phyloP scores from a whole-genome alignment of 2,797 vertebrate genomes.

The Eupleurogrammus muticus region DNA sequence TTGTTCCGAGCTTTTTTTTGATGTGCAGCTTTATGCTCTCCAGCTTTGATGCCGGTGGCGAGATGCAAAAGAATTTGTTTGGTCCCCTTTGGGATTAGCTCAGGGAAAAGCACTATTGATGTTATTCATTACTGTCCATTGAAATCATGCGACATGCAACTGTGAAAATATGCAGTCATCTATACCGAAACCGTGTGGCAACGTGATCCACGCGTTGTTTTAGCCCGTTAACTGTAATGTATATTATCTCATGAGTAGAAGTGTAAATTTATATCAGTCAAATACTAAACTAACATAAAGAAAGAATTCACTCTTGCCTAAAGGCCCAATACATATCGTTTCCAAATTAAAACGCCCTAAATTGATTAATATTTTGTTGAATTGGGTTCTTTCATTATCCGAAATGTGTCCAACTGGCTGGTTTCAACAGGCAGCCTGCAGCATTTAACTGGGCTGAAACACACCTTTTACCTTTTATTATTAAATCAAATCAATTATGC shows the following conservation, averaged over 20 bases:
- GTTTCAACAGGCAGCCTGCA: too few relatives aligned
- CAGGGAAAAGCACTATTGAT: constrained; percentile 53
- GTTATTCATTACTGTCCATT: constrained; percentile 60
- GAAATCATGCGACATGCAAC: constrained; percentile 48
- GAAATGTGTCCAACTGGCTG: too few relatives aligned
- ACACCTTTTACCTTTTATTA: too few relatives aligned
- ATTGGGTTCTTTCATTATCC: too few relatives aligned
- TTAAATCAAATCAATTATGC: too few relatives aligned
- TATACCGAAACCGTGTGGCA: constrained; percentile 3
- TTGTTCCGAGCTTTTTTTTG: constrained; percentile 48
- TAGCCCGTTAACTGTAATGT: neutral
- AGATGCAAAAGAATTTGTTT: constrained; percentile 61
- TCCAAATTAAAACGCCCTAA: too few relatives aligned
- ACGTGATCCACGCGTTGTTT: neutral
- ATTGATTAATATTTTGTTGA: too few relatives aligned
- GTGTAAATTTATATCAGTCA: neutral
- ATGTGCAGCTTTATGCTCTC: constrained; percentile 43
- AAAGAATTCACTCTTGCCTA: too few relatives aligned
- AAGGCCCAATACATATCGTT: too few relatives aligned
- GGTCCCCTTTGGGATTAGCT: constrained; percentile 62
- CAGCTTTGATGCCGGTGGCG: constrained; percentile 58
- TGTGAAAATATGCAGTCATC: constrained; percentile 22
- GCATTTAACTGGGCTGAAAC: too few relatives aligned
- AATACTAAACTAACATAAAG: too few relatives aligned
- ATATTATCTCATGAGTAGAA: too few relatives aligned